Conservation (phyloP, 2,797 vertebrate genomes). For the Tragopan temminckii region DNA sequence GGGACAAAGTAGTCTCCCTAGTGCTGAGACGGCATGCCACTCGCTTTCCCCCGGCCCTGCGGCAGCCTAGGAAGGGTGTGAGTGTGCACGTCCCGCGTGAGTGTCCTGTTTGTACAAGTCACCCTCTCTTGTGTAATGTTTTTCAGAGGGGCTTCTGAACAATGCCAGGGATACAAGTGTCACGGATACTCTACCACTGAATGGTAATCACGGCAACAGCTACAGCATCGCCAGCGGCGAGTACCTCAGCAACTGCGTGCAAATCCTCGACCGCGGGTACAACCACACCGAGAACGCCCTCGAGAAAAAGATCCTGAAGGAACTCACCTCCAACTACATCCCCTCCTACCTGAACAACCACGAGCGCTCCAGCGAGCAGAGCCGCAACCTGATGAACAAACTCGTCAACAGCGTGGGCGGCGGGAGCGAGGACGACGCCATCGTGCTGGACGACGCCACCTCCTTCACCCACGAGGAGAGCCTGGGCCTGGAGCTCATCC, state of each 20-base stretch:
- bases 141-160: slow-evolving; percentile 99
- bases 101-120: slow-evolving; percentile 76
- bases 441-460: slow-evolving; percentile 85
- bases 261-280: slow-evolving; percentile 97
- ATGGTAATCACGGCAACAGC: slow-evolving; percentile 99
- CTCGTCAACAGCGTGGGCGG: slow-evolving; percentile 93
- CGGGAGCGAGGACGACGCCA: slow-evolving; percentile 88
- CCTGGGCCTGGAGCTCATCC: slow-evolving; percentile 93
- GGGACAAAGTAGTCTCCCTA: background rate
- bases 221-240: slow-evolving; percentile 96
- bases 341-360: slow-evolving; percentile 98
- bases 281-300: slow-evolving; percentile 96
- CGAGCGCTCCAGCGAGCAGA: slow-evolving; percentile 92
- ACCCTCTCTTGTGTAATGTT: slow-evolving; percentile 85
- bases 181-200: slow-evolving; percentile 99
- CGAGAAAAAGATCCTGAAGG: slow-evolving; percentile 99
- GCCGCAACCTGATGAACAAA: slow-evolving; percentile 96
- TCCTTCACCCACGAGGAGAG: slow-evolving; percentile 92
- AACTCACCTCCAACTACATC: slow-evolving; percentile 98
- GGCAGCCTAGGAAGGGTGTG: slow-evolving; percentile 63
- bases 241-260: slow-evolving; percentile 99
- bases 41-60: background rate
- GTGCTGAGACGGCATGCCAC: background rate
- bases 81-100: slow-evolving; percentile 54
- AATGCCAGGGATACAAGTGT: slow-evolving; percentile 99